A percentile compares a stretch with the other conserved stretches of the same genome.
Conservation (phyloP, 2,797 vertebrate genomes). For the Staurois parvus region DNA sequence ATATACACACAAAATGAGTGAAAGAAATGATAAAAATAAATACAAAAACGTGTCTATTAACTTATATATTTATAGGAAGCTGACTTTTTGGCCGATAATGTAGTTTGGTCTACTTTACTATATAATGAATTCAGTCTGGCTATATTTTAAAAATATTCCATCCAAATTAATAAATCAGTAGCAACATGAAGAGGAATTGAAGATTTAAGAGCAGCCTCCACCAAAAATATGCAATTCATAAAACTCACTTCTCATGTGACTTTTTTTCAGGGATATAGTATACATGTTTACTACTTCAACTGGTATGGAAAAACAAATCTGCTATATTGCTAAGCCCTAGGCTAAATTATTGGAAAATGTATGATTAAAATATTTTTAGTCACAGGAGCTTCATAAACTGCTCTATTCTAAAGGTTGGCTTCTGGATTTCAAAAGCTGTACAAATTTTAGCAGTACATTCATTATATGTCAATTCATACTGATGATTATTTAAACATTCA, state of each 20-base stretch:
- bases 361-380: constrained; percentile 45
- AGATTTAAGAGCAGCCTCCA: constrained; percentile 9
- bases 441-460: background rate
- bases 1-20: too few species aligned
- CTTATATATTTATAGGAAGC: too few species aligned
- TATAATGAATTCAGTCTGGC: too few species aligned
- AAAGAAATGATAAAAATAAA: background rate
- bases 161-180: background rate
- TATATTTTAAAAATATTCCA: too few species aligned
- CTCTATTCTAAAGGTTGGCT: constrained; percentile 22
- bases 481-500: constrained; percentile 29
- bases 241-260: background rate
- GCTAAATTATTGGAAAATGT: constrained; percentile 44
- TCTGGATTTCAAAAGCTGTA: constrained; percentile 13
- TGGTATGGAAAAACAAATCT: constrained; percentile 7
- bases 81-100: too few species aligned
- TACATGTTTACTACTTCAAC: background rate
- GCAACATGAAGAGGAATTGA: constrained; percentile 12
- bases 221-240: constrained; percentile 22
- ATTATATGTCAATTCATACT: constrained; percentile 29
- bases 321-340: constrained; percentile 17
- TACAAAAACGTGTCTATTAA: too few species aligned
- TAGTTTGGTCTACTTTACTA: too few species aligned
- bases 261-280: background rate
- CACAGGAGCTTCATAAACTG: constrained; percentile 19